Percentiles rank a stretch among this genome's conserved stretches.
These are phyloP conservation scores for Falco novaeseelandiae DNA, from an alignment of 2,797 vertebrate species.

Conservation along the genomic window DNA sequence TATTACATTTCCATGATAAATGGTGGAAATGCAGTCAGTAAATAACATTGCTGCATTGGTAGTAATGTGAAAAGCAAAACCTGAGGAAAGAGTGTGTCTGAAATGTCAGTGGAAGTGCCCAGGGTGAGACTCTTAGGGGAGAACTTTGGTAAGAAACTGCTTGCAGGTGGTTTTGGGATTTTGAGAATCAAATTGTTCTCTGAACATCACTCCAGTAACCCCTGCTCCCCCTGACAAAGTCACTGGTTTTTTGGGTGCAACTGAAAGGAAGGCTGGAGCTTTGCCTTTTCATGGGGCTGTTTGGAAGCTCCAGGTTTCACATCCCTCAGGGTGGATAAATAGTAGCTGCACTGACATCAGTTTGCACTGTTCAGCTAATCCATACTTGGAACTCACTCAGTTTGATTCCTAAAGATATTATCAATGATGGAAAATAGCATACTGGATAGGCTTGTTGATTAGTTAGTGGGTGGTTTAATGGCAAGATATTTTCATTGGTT, in stretches of 20 bases:
- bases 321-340: not conserved
- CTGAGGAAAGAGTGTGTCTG: not conserved
- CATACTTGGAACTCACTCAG: not conserved
- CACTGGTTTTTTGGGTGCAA: not conserved
- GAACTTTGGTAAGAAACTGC: not conserved
- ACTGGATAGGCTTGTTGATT: not conserved
- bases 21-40: not conserved
- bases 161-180: not conserved
- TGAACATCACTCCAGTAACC: not conserved
- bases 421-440: not conserved
- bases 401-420: not conserved
- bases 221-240: fast-evolving
- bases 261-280: not conserved
- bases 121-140: not conserved
- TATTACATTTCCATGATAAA: not conserved
- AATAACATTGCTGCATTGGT: not conserved
- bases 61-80: not conserved
- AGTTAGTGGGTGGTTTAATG: not conserved
- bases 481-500: not conserved
- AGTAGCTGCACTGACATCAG: not conserved
- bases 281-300: not conserved
- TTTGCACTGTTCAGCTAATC: not conserved
- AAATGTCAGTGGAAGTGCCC: not conserved
- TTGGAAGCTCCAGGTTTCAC: not conserved
- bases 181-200: not conserved